Percentiles rank a stretch among this genome's conserved stretches.
Conservation (phyloP, 2,113 vertebrate species). For the Cheilinus undulatus region DNA sequence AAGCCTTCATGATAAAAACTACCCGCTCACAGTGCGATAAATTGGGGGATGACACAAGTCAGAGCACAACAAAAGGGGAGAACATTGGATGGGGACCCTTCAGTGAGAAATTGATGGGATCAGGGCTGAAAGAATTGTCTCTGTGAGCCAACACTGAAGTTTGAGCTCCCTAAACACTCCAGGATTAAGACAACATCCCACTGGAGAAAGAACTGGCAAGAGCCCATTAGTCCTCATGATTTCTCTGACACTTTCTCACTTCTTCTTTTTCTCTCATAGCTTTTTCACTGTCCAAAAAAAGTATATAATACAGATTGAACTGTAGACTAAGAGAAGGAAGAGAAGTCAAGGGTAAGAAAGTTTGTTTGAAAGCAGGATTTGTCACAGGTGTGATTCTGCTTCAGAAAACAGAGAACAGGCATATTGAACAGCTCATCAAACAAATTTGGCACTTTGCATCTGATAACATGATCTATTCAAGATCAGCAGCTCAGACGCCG, state of each 20-base stretch:
- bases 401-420: not conserved
- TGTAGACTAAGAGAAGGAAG: constrained; percentile 2
- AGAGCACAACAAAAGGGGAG: constrained; percentile 81
- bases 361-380: constrained; percentile 35
- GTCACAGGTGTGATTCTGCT: constrained; percentile 8
- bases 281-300: constrained; percentile 26
- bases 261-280: constrained; percentile 47
- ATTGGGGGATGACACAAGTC: constrained; percentile 85
- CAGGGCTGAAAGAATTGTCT: constrained; percentile 79
- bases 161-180: constrained; percentile 74
- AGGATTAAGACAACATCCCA: constrained; percentile 78
- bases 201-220: constrained; percentile 68
- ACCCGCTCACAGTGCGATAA: constrained; percentile 81
- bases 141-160: constrained; percentile 69
- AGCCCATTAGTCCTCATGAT: constrained; percentile 66
- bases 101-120: constrained; percentile 79
- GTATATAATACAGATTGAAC: constrained; percentile 20
- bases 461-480: constrained; percentile 56
- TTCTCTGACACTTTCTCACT: constrained; percentile 58
- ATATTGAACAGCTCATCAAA: constrained; percentile 52
- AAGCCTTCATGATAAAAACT: constrained; percentile 82
- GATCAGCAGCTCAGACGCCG: constrained; percentile 35
- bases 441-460: constrained; percentile 40
- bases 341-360: constrained; percentile 12
- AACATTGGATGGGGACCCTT: constrained; percentile 82